Percentiles rank a stretch among this genome's conserved stretches.
phyloP scores from a whole-genome alignment of 2,113 vertebrate species.

The Hypomesus transpacificus region DNA sequence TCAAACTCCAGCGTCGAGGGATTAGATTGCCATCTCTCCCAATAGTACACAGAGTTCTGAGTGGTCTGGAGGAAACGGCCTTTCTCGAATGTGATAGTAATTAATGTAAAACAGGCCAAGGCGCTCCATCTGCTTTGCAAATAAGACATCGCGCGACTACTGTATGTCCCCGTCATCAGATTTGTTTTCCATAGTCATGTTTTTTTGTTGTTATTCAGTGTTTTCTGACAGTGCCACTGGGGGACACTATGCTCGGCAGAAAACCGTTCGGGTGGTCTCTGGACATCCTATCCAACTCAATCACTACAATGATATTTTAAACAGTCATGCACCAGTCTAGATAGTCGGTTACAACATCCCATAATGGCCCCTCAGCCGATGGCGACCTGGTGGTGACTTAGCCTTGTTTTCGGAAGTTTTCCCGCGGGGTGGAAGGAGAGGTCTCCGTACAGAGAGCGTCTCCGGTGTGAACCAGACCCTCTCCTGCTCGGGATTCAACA shows the following conservation, averaged over 20 bases:
- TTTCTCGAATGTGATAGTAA: constrained; percentile 75
- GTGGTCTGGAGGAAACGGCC: constrained; percentile 53
- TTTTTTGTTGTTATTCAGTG: constrained; percentile 4
- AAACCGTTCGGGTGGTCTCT: neutral
- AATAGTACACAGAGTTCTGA: constrained; percentile 64
- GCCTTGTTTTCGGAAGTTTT: constrained; percentile 42
- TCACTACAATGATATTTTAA: neutral
- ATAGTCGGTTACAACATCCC: too few species aligned
- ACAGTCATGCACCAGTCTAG: too few species aligned
- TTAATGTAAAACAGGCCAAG: constrained; percentile 70
- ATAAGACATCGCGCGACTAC: constrained; percentile 63
- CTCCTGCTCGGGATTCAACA: constrained; percentile 49
- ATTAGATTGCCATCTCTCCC: constrained; percentile 69
- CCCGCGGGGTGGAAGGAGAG: constrained; percentile 27
- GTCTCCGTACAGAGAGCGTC: constrained; percentile 49
- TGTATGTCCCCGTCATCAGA: constrained; percentile 57
- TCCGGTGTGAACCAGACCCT: constrained; percentile 34
- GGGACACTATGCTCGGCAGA: neutral
- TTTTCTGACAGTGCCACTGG: neutral
- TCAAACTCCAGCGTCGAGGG: constrained; percentile 59
- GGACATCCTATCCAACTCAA: neutral
- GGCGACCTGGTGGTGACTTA: constrained; percentile 47
- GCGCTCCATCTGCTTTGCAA: constrained; percentile 71
- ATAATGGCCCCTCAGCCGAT: too few species aligned
- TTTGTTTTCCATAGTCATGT: constrained; percentile 60